Percentiles rank a stretch among this genome's conserved stretches.
Evolutionary conservation across 1,140 invertebrate species (phyloP).

Genomic region (Ericerus pela): DNA sequence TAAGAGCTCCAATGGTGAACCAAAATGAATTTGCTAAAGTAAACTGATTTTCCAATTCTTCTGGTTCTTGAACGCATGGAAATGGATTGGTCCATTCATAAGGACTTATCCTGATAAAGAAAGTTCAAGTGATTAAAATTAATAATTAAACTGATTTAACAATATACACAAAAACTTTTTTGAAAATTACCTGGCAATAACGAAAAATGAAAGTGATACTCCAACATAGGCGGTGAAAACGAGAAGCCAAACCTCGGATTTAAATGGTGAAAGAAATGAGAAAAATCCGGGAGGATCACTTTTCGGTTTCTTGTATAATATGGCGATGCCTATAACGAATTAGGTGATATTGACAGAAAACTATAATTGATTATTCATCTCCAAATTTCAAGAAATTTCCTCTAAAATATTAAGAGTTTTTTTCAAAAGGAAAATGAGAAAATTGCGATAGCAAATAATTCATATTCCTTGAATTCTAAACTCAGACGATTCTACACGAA

Average conservation of each 20-base stretch:
- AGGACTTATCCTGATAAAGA: constrained; percentile 32
- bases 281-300: constrained; percentile 65
- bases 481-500: no score
- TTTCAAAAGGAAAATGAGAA: background rate
- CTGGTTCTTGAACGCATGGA: constrained; percentile 37
- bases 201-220: constrained; percentile 60
- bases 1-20: constrained; percentile 40
- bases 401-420: background rate
- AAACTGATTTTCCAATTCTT: constrained; percentile 39
- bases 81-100: constrained; percentile 44
- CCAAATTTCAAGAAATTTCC: background rate
- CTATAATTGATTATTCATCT: background rate
- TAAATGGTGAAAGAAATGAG: constrained; percentile 79
- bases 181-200: constrained; percentile 56
- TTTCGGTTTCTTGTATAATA: constrained; percentile 66
- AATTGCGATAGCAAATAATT: background rate
- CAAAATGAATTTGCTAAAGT: constrained; percentile 38
- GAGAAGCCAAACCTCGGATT: constrained; percentile 63
- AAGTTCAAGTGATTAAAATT: background rate
- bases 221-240: constrained; percentile 58
- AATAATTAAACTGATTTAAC: background rate
- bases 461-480: background rate
- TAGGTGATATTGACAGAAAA: constrained; percentile 1
- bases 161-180: background rate
- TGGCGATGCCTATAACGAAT: constrained; percentile 48